phyloP scores from a whole-genome alignment of 2,888 invertebrate species.

The Anagyrus pseudococci region DNA sequence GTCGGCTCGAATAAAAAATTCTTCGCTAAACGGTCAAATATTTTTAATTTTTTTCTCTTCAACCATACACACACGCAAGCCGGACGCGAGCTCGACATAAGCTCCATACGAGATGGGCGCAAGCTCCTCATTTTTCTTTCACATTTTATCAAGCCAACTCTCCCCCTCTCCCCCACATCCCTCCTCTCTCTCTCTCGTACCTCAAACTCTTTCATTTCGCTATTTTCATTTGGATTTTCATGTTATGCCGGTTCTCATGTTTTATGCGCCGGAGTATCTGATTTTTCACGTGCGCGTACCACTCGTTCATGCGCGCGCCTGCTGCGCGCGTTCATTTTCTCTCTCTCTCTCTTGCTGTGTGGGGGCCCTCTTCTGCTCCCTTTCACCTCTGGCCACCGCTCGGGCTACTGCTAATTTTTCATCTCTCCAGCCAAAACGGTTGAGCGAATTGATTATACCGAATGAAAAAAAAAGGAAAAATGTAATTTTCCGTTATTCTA shows the following conservation, averaged over 20 bases:
- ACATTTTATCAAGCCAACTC: too few species aligned
- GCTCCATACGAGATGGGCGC: too few species aligned
- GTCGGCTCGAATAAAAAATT: too few species aligned
- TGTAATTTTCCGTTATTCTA: too few species aligned
- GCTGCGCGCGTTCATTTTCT: neutral
- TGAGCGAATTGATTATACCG: constrained; percentile 24
- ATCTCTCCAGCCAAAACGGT: constrained; percentile 5
- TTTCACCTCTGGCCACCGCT: too few species aligned
- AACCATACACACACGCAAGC: too few species aligned
- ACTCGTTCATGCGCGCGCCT: constrained; percentile 12
- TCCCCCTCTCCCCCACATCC: neutral
- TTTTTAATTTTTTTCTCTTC: too few species aligned
- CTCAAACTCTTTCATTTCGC: constrained; percentile 39
- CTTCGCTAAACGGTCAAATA: too few species aligned
- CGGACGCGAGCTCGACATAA: too few species aligned
- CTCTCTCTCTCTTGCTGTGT: neutral
- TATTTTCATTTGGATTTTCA: constrained; percentile 44
- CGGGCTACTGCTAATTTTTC: too few species aligned
- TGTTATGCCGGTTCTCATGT: constrained; percentile 45
- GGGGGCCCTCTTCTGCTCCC: too few species aligned
- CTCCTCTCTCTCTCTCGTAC: constrained; percentile 4
- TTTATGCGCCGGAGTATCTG: constrained; percentile 47
- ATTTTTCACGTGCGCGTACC: constrained; percentile 38
- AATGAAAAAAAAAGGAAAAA: constrained; percentile 19
- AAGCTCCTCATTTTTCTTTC: too few species aligned